phyloP scores from a whole-genome alignment of 2,113 vertebrate genomes.

The Gopherus evgoodei region DNA sequence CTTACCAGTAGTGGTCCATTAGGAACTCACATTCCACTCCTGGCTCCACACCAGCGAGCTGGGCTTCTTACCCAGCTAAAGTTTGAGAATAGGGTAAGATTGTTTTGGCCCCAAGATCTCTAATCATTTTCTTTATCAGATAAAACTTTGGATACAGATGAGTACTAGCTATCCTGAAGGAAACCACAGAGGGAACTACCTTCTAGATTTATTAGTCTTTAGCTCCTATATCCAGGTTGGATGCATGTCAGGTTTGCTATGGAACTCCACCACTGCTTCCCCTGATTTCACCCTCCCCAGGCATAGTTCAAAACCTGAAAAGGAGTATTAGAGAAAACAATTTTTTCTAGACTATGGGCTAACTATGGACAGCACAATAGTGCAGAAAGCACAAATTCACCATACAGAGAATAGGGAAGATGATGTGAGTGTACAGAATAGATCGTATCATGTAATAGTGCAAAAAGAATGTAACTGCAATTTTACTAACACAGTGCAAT shows the following conservation, averaged over 20 bases:
- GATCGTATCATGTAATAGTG: neutral
- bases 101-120: constrained; percentile 20
- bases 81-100: constrained; percentile 47
- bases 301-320: neutral
- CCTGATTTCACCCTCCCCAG: neutral
- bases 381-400: neutral
- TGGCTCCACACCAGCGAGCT: neutral
- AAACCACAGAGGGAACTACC: neutral
- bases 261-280: neutral
- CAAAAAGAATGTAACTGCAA: neutral
- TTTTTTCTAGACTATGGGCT: neutral
- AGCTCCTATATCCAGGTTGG: neutral
- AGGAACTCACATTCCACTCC: neutral
- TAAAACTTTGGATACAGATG: neutral
- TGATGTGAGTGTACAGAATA: neutral
- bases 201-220: constrained; percentile 40
- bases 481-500: neutral
- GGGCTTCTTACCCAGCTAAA: constrained; percentile 20
- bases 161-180: constrained; percentile 18
- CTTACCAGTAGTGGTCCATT: constrained; percentile 46
- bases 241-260: no score
- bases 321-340: neutral
- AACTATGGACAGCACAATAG: neutral
- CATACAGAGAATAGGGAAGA: neutral
- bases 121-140: constrained; percentile 38